A percentile compares a stretch with the other conserved stretches of the same genome.
Evolutionary conservation across 2,888 invertebrate species (phyloP).

Genomic region (Cordilura impudica): DNA sequence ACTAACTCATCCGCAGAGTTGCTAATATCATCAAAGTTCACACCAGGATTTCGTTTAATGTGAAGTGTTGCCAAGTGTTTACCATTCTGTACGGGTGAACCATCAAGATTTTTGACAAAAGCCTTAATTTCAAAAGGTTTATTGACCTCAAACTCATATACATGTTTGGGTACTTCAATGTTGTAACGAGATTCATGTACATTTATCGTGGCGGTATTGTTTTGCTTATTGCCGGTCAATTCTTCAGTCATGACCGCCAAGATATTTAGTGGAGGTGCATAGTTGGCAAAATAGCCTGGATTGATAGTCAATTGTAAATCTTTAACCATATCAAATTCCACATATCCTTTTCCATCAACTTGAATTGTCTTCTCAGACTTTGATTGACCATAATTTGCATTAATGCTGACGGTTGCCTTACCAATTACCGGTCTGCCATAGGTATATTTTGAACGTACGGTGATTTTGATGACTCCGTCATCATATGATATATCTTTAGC

Average conservation of each 20-base stretch:
- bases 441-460: constrained; percentile 81
- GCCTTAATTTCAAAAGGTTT: constrained; percentile 89
- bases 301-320: constrained; percentile 88
- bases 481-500: constrained; percentile 89
- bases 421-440: constrained; percentile 92
- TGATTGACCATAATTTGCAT: constrained; percentile 1
- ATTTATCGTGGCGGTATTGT: constrained; percentile 84
- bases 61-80: constrained; percentile 79
- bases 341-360: constrained; percentile 82
- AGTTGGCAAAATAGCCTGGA: constrained; percentile 8
- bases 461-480: constrained; percentile 84
- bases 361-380: constrained; percentile 82
- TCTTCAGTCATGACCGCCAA: constrained; percentile 95
- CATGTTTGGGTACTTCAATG: constrained; percentile 87
- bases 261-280: constrained; percentile 76
- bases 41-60: constrained; percentile 65
- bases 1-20: too few relatives aligned
- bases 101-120: constrained; percentile 84
- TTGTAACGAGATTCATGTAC: constrained; percentile 87
- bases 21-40: constrained; percentile 34
- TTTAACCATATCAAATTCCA: constrained; percentile 86
- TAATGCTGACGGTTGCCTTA: constrained; percentile 86
- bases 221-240: constrained; percentile 87
- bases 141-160: constrained; percentile 92
- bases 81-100: constrained; percentile 81